phyloP scores from a whole-genome alignment of 2,888 invertebrate species.

The Plagiodera versicolora region DNA sequence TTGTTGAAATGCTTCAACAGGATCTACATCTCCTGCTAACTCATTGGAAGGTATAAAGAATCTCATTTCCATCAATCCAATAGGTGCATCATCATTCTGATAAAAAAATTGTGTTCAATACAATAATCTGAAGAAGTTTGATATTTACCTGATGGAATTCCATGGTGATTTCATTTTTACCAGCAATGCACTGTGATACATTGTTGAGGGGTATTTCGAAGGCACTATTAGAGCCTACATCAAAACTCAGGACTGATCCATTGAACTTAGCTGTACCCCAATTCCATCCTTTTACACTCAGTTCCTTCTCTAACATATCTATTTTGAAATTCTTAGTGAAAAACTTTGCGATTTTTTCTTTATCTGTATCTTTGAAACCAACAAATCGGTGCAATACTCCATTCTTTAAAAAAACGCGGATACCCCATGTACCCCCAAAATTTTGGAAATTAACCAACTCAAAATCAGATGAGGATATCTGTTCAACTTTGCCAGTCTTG shows the following conservation, averaged over 20 bases:
- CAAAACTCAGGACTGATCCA: slow-evolving; percentile 83
- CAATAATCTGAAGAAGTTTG: background rate
- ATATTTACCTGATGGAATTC: slow-evolving; percentile 88
- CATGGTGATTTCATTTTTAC: slow-evolving; percentile 97
- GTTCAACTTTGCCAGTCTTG: slow-evolving; percentile 96
- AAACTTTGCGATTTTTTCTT: slow-evolving; percentile 90
- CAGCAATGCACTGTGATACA: slow-evolving; percentile 93
- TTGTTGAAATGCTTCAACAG: slow-evolving; percentile 95
- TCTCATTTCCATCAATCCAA: slow-evolving; percentile 95
- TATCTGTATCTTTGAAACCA: slow-evolving; percentile 93
- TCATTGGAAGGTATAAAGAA: slow-evolving; percentile 96
- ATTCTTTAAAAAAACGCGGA: slow-evolving; percentile 86
- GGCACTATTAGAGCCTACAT: slow-evolving; percentile 79
- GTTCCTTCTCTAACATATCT: slow-evolving; percentile 87
- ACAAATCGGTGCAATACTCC: slow-evolving; percentile 89
- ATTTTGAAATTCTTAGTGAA: slow-evolving; percentile 80
- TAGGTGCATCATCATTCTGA: slow-evolving; percentile 96
- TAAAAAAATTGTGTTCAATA: slow-evolving; percentile 38
- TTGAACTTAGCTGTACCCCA: slow-evolving; percentile 96
- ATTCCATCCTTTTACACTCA: slow-evolving; percentile 97
- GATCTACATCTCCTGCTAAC: slow-evolving; percentile 82
- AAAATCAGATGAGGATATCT: slow-evolving; percentile 81
- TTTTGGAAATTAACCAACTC: slow-evolving; percentile 91
- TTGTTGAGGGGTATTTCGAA: slow-evolving; percentile 96
- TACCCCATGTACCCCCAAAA: slow-evolving; percentile 86